Conservation (phyloP, 2,113 vertebrate species). For the Nerophis lumbriciformis region DNA sequence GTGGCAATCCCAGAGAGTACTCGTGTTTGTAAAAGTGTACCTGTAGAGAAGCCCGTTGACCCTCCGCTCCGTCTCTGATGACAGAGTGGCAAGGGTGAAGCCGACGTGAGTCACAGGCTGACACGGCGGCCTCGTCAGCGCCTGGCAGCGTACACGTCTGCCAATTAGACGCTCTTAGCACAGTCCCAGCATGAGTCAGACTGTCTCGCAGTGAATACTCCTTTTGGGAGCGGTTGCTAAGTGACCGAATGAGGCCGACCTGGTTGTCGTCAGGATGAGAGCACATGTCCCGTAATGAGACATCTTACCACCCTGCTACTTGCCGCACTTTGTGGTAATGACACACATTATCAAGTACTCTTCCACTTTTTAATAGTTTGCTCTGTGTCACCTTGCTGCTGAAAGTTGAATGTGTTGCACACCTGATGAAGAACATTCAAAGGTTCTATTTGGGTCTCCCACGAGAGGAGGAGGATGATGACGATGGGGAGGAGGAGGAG, state of each 20-base stretch:
- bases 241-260: neutral
- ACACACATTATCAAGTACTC: neutral
- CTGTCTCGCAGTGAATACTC: neutral
- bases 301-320: neutral
- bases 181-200: neutral
- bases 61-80: neutral
- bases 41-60: neutral
- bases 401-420: too few relatives aligned
- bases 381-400: too few relatives aligned
- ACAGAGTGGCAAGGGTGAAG: neutral
- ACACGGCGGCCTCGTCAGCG: neutral
- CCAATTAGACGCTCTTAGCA: slow-evolving; percentile 12
- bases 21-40: neutral
- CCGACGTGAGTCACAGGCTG: slow-evolving; percentile 8
- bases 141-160: too few relatives aligned
- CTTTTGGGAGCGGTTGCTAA: neutral
- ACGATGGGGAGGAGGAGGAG: neutral
- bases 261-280: neutral
- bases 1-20: neutral
- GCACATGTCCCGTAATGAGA: neutral
- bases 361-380: too few relatives aligned
- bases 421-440: too few relatives aligned
- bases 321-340: neutral
- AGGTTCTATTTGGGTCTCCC: too few relatives aligned
- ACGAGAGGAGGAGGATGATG: too few relatives aligned